A percentile compares a stretch with the other conserved stretches of the same genome.
These are phyloP conservation scores for Neoascia interrupta DNA, from an alignment of 2,888 invertebrate genomes.

Conservation along the genomic window DNA sequence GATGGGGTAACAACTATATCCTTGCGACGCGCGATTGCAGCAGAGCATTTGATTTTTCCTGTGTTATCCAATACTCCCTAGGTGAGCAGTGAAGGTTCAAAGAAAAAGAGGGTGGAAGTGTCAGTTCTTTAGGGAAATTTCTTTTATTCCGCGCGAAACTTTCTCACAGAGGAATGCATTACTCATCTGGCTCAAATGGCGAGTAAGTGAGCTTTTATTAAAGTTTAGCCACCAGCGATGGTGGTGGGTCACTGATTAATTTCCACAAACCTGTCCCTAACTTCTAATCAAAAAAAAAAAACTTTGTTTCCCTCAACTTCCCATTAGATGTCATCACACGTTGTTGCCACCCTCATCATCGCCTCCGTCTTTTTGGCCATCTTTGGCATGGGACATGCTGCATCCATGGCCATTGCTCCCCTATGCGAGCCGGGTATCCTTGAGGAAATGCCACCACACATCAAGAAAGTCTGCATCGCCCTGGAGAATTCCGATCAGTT, in stretches of 20 bases:
- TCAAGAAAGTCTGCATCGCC: slow-evolving; percentile 82
- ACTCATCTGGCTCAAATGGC: neutral
- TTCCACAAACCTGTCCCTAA: too few relatives aligned
- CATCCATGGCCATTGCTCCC: slow-evolving; percentile 80
- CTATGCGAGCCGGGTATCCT: slow-evolving; percentile 82
- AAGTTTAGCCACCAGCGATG: neutral
- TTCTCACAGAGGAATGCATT: too few relatives aligned
- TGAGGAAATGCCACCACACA: slow-evolving; percentile 82
- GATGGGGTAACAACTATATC: too few relatives aligned
- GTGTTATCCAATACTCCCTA: slow-evolving; percentile 41
- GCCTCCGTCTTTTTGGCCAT: slow-evolving; percentile 71
- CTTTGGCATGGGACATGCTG: slow-evolving; percentile 71
- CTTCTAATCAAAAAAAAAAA: too few relatives aligned
- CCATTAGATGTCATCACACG: slow-evolving; percentile 76
- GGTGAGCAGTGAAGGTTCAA: slow-evolving; percentile 33
- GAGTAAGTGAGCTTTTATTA: neutral
- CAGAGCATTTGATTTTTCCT: slow-evolving; percentile 1
- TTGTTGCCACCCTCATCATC: slow-evolving; percentile 72
- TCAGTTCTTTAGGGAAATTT: neutral
- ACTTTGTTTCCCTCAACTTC: too few relatives aligned
- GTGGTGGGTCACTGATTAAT: neutral
- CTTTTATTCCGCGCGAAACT: too few relatives aligned
- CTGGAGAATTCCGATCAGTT: slow-evolving; percentile 79
- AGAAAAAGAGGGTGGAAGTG: neutral
- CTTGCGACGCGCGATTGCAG: slow-evolving; percentile 9